Evolutionary conservation across 2,797 vertebrate species (phyloP), one percentile per base, ranked within the genome.

Genomic region (Pachyuromys duprasi): DNA sequence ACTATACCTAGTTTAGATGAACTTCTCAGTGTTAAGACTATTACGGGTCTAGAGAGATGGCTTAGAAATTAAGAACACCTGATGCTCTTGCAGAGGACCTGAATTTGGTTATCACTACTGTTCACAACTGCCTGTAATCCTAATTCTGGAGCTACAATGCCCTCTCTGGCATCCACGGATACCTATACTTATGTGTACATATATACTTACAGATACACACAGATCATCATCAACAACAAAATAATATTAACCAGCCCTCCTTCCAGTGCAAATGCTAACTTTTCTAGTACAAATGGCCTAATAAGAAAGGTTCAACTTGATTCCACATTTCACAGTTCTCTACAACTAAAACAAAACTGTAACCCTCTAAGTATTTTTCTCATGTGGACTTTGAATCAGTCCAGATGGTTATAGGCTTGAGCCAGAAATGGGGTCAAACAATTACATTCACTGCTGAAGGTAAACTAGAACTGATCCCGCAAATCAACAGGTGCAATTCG

Each of bases 351-450:
- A 89, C 49, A 90, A 90, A 91, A 86, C 13, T 83, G 86, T 80
- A 95, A 75, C 33, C 9, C 70, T 36, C 36, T 24, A 91, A 84
- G 80, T 89, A 89, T 20, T 87, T 65, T 89, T 93, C 80, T 57
- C 80, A 65, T 55, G 26, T 83, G 36, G 92, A 90, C 33, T 89
- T 55, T 78, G 76, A 67, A 86, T 81, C 60, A 81, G 65, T 86
- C 18, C 39, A 76, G 22, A 87, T 81, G 82, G 91, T 86, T 79
- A 86, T 20, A 89, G 42, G 67, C 39, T 83, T 84, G 72, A 95
- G 82, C 20, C 62, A 95, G 89, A 95, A 95, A 94, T 86, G 28
- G 75, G 95, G 95, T 83, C 80, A 76, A 93, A 90, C 83, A 94
- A 89, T 57, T 93, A 91, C 80, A 95, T 95, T 97, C 89, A 95